Evolutionary conservation across 2,888 invertebrate genomes (phyloP).

Genomic region (Apodemia duryi): DNA sequence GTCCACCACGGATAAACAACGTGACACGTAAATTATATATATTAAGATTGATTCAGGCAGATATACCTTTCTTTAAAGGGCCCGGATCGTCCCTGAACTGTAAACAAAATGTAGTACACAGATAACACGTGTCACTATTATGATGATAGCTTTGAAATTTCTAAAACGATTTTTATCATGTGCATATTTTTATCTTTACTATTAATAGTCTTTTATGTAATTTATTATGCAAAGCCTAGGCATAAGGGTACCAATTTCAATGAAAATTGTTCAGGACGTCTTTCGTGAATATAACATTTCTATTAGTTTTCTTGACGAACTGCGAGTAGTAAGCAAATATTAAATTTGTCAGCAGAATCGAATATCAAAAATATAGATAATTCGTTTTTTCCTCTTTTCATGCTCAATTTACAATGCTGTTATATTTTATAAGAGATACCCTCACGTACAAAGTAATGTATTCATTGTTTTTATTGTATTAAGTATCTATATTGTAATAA

Average conservation of each 20-base stretch:
- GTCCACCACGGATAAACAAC: too few species aligned
- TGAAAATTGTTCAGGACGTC: background rate
- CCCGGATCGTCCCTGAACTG: too few species aligned
- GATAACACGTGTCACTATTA: too few species aligned
- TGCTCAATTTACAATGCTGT: background rate
- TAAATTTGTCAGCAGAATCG: background rate
- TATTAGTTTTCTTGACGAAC: background rate
- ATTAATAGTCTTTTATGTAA: background rate
- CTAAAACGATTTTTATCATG: background rate
- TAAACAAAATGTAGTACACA: too few species aligned
- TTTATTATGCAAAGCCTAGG: background rate
- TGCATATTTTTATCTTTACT: background rate
- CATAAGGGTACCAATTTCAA: background rate
- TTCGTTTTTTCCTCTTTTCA: background rate
- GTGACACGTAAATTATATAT: too few species aligned
- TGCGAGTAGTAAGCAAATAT: background rate
- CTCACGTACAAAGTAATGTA: too few species aligned
- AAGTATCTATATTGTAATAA: too few species aligned
- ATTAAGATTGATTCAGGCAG: too few species aligned
- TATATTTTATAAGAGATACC: too few species aligned
- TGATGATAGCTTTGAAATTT: too few species aligned
- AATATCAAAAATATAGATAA: background rate
- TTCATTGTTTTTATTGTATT: too few species aligned
- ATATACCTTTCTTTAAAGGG: too few species aligned
- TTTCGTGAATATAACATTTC: slow-evolving; percentile 5